phyloP scores from a whole-genome alignment of 2,797 vertebrate genomes.

The Hozukius guyotensis region DNA sequence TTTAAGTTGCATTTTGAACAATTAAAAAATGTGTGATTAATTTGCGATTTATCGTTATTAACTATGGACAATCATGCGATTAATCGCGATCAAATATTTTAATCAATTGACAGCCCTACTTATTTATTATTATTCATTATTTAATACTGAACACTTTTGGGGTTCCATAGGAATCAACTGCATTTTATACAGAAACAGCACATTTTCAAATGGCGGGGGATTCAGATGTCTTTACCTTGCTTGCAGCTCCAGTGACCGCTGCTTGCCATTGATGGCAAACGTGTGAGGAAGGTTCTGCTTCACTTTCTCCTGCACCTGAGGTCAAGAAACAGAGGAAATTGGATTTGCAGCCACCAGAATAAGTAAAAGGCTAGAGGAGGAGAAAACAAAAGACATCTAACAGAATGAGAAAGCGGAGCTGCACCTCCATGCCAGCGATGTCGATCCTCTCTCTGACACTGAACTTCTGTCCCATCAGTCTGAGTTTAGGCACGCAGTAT shows the following conservation, averaged over 20 bases:
- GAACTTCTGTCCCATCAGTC: conserved; percentile 97
- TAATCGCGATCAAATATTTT: not conserved
- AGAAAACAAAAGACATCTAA: not conserved
- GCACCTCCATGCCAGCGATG: conserved; percentile 94
- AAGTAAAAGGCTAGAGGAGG: not conserved
- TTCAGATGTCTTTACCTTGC: conserved; percentile 84
- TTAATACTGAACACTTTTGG: not conserved
- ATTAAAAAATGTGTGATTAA: not conserved
- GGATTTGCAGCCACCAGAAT: not conserved
- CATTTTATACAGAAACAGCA: not conserved
- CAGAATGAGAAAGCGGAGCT: not conserved
- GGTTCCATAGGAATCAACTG: not conserved
- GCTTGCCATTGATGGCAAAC: conserved; percentile 91
- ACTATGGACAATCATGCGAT: too few species aligned
- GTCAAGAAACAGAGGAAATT: conserved; percentile 24
- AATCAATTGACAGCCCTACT: too few species aligned
- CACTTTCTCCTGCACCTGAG: conserved; percentile 91
- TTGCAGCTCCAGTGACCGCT: conserved; percentile 92
- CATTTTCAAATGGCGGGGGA: not conserved
- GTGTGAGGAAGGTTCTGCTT: conserved; percentile 90
- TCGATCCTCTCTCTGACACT: conserved; percentile 96
- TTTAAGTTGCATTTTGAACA: not conserved
- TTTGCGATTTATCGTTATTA: too few species aligned
- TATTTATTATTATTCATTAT: not conserved
- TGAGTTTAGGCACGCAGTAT: conserved; percentile 95